These are phyloP conservation scores for Charanyca ferruginea DNA, from an alignment of 2,888 invertebrate species.

Conservation along the genomic window DNA sequence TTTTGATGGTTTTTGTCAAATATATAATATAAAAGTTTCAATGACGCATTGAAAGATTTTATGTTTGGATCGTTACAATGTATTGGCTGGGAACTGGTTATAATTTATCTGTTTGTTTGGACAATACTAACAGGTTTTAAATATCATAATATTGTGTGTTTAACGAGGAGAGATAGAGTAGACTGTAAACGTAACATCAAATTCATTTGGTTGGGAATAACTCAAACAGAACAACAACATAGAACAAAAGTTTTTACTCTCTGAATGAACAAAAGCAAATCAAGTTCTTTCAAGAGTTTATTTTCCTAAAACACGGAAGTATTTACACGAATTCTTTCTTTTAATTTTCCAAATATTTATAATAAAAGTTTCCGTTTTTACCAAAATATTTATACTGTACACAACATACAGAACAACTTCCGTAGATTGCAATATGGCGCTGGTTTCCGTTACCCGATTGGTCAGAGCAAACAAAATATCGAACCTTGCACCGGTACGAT, in stretches of 20 bases:
- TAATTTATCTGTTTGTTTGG: constrained; percentile 34
- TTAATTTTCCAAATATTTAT: constrained; percentile 47
- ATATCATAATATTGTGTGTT: not conserved
- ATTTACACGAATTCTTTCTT: constrained; percentile 32
- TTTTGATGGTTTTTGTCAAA: constrained; percentile 63
- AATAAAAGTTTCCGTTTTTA: constrained; percentile 34
- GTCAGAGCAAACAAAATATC: constrained; percentile 77
- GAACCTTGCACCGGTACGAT: constrained; percentile 72
- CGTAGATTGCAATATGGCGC: constrained; percentile 64
- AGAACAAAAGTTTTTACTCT: not conserved
- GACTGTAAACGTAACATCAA: not conserved
- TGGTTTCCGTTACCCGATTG: constrained; percentile 75
- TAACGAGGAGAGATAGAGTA: not conserved
- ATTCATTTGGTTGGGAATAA: not conserved
- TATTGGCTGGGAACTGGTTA: constrained; percentile 11
- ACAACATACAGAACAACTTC: constrained; percentile 63
- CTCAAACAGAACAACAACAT: not conserved
- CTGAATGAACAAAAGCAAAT: not conserved
- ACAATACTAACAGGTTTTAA: constrained; percentile 10
- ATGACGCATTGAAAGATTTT: constrained; percentile 62
- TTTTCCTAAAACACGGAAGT: constrained; percentile 42
- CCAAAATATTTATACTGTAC: constrained; percentile 53
- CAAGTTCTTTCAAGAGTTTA: constrained; percentile 5
- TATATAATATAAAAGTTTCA: constrained; percentile 61
- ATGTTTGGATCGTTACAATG: constrained; percentile 34